Evolutionary conservation across 2,113 vertebrate species (phyloP), one percentile per base, ranked within the genome.

Genomic region (Salvelinus fontinalis): DNA sequence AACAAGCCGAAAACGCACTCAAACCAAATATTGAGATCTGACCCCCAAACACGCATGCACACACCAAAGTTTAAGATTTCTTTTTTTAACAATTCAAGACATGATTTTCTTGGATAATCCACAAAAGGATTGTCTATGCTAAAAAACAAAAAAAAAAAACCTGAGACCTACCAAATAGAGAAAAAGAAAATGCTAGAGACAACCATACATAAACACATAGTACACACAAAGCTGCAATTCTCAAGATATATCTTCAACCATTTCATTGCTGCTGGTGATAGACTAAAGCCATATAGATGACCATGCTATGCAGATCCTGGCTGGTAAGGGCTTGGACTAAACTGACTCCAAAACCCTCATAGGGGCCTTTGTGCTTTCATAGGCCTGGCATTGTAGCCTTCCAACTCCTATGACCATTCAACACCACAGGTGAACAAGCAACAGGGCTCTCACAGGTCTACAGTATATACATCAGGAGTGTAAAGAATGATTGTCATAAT

Each of bases 121-220:
- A 66, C 70, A 67, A 79, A 54, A 78, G 85, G 89, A 92, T 91
- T 91, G 86, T 90, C 90, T 60, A 80, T 79, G 85, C 75, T 57
- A 76, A 80, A 68, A 65, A 18, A 71, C n/a, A n/a, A 48, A 26
- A n/a, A 54, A 71, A 49, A 26, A 22, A 51, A 71, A 59, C 66
- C 20, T 1, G 39, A 74, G 57, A 73, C 59, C 67, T 74, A 48
- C 62, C 57, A 57, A 4, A 79, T 18, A 75, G 77, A 67, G 67
- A 71, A n/a, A 18, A 66, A 12, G 13, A 22, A 1, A 1, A 31
- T 5, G 59, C 31, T 70, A 76, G 71, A 59, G 60, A 57, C 26
- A 80, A n/a, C 64, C 75, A 89, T 85, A 86, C 81, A 83, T 39
- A 83, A 29, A 57, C 70, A 20, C 5, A 81, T 75, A 79, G 34